These are phyloP conservation scores for Cerastoderma edule DNA, from an alignment of 2,888 invertebrate genomes.

Conservation along the genomic window DNA sequence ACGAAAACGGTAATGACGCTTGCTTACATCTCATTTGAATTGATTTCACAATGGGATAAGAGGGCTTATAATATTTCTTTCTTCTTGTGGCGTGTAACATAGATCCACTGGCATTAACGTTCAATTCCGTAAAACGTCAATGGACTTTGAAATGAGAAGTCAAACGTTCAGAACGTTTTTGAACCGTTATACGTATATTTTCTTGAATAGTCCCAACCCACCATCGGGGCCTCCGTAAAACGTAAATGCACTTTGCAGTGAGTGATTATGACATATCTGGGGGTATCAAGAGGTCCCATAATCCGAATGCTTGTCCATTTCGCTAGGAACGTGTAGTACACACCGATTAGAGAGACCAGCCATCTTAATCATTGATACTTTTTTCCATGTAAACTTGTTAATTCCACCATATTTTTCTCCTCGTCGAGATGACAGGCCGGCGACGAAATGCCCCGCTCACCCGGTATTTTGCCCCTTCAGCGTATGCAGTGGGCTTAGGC, in stretches of 20 bases:
- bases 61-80: too few species aligned
- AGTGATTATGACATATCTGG: constrained; percentile 57
- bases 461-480: constrained; percentile 50
- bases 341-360: constrained; percentile 46
- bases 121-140: too few species aligned
- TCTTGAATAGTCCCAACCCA: not conserved
- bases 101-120: too few species aligned
- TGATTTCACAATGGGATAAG: too few species aligned
- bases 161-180: too few species aligned
- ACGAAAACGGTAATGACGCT: too few species aligned
- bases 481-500: constrained; percentile 48
- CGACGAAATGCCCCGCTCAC: constrained; percentile 43
- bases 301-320: constrained; percentile 55
- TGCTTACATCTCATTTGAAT: too few species aligned
- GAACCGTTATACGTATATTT: too few species aligned
- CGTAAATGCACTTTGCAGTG: constrained; percentile 46
- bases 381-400: constrained; percentile 62
- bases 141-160: too few species aligned
- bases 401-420: constrained; percentile 48
- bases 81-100: too few species aligned
- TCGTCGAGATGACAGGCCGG: constrained; percentile 43
- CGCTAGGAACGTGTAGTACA: constrained; percentile 50
- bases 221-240: constrained; percentile 36
- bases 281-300: constrained; percentile 46
- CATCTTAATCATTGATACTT: constrained; percentile 65